Evolutionary conservation across 2,888 invertebrate species (phyloP), one percentile per base, ranked within the genome.

Genomic region (Nymphalis urticae): DNA sequence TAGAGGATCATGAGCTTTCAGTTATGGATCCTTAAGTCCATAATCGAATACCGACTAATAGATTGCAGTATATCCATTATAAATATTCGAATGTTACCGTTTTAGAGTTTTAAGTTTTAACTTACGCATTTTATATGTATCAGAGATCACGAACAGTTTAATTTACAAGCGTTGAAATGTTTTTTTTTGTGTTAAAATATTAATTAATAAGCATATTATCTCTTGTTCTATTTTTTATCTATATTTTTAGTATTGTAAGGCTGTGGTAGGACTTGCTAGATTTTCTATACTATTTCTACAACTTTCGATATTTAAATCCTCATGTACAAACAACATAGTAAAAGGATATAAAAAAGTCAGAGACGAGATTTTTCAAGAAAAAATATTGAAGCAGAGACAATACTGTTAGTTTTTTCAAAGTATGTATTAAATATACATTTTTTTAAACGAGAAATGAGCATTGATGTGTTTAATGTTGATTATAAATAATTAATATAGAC

Each of bases 201-300:
- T 50, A n/a, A 19, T 19, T 51, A 4, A 51, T 4, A 51, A 48
- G n/a, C 1, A n/a, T 48, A 47, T 47, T 16, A n/a, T n/a, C n/a
- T 48, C n/a, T 48, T 48, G 6, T 19, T 51, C 13, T 51, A 51
- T 51, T 21, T 51, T 51, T 51, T 21, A 51, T 21, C n/a, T 19
- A 51, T 51, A 51, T 19, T 21, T 51, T 51, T 59, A 19, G n/a
- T 58, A 58, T n/a, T 58, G 36, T 42, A 19, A n/a, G 59, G 59
- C 59, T 59, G 59, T 59, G 59, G 36, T 59, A 47, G 59, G 19
- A 47, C 17, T 5, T n/a, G 59, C 61, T 61, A 48, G 48, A 61
- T 48, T 61, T 48, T 61, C n/a, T 61, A 24, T 21, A 24, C 10
- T 47, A 17, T 21, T 21, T 60, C 47, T 24, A 32, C n/a, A 60